Conservation (phyloP, 1,140 invertebrate species). For the Zophobas morio region DNA sequence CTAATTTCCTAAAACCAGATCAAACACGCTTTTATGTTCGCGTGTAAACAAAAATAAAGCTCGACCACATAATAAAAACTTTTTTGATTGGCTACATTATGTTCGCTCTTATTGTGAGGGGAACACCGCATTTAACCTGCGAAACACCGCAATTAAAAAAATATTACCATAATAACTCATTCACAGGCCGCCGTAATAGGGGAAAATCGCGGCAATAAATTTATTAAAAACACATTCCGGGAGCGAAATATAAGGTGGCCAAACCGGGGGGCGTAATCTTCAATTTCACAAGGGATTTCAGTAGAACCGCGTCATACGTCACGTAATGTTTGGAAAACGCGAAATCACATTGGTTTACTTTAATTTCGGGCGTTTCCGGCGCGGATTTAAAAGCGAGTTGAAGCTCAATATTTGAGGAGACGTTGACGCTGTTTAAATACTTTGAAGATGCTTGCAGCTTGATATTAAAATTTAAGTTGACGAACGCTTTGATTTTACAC, state of each 20-base stretch:
- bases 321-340: constrained; percentile 26
- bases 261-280: constrained; percentile 18
- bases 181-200: constrained; percentile 16
- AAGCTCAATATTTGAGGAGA: constrained; percentile 18
- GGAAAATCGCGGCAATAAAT: constrained; percentile 34
- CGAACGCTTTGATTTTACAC: neutral
- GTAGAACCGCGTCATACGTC: constrained; percentile 30
- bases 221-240: constrained; percentile 38
- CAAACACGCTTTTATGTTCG: neutral
- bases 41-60: neutral
- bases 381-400: neutral
- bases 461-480: constrained; percentile 26
- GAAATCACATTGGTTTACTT: constrained; percentile 30
- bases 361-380: constrained; percentile 2
- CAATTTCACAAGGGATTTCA: constrained; percentile 39
- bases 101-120: neutral
- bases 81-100: neutral
- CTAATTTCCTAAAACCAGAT: constrained; percentile 2
- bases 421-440: constrained; percentile 2
- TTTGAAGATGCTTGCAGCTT: constrained; percentile 4
- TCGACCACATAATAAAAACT: neutral
- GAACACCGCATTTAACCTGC: constrained; percentile 22
- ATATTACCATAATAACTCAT: constrained; percentile 34
- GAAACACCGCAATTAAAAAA: constrained; percentile 35
- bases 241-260: constrained; percentile 24